Evolutionary conservation across 1,140 invertebrate species (phyloP).

Genomic region (Aphis craccivora): DNA sequence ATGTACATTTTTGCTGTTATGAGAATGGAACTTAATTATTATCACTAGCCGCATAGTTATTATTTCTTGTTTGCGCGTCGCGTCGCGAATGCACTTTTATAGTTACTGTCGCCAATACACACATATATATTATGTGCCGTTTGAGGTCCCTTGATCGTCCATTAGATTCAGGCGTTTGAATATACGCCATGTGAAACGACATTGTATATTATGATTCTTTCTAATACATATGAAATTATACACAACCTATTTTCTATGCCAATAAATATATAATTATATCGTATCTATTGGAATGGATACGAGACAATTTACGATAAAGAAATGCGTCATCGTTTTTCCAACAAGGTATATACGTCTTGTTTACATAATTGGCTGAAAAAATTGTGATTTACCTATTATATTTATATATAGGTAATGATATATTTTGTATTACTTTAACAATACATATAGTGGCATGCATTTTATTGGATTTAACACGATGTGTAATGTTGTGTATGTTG

Average conservation of each 20-base stretch:
- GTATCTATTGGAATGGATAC: neutral
- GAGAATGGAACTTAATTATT: neutral
- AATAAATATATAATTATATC: neutral
- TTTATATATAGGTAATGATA: too few relatives aligned
- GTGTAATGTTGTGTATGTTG: too few relatives aligned
- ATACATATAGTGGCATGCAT: too few relatives aligned
- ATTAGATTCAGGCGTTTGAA: neutral
- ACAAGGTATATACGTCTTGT: neutral
- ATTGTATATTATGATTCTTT: neutral
- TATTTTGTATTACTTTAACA: too few relatives aligned
- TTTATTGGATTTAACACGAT: too few relatives aligned
- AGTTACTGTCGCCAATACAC: neutral
- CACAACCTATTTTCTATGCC: constrained; percentile 5
- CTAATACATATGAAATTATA: neutral
- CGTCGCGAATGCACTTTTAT: neutral
- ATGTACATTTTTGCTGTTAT: neutral
- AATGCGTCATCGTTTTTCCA: neutral
- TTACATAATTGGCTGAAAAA: neutral
- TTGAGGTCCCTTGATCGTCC: neutral
- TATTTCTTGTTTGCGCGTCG: neutral
- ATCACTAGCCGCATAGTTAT: neutral
- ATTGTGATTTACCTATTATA: too few relatives aligned
- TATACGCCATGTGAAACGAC: neutral
- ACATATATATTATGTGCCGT: neutral
- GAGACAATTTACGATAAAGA: neutral